These are phyloP conservation scores for Tethya wilhelma DNA, from an alignment of 37 sponge, comb jelly and placozoan genomes.

Conservation along the genomic window DNA sequence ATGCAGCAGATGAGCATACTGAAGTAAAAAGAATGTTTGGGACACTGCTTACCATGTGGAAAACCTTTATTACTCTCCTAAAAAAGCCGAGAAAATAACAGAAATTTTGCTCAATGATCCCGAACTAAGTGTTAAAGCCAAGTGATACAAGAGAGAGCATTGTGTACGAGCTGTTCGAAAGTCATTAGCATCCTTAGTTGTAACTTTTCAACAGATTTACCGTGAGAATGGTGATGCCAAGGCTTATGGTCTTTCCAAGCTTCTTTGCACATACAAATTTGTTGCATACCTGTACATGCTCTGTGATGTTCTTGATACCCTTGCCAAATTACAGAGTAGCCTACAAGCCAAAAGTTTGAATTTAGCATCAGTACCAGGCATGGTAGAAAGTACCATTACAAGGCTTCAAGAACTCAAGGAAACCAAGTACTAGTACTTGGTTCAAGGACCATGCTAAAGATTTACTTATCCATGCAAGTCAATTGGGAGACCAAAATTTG, in stretches of 20 bases:
- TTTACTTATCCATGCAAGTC: conserved; percentile 19
- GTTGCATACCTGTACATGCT: conserved; percentile 48
- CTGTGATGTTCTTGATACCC: conserved; percentile 31
- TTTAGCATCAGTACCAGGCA: conserved; percentile 14
- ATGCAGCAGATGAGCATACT: conserved; percentile 1
- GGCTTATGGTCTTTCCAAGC: conserved; percentile 47
- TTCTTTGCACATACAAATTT: conserved; percentile 31
- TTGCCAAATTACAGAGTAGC: conserved; percentile 23
- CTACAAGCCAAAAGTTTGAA: neutral
- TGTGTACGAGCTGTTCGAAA: conserved; percentile 33
- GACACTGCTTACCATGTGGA: conserved; percentile 35
- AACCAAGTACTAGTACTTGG: conserved; percentile 25
- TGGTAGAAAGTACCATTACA: conserved; percentile 4
- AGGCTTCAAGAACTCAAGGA: conserved; percentile 31
- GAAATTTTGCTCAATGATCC: conserved; percentile 25
- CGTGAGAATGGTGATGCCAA: conserved; percentile 64
- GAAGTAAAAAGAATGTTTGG: conserved; percentile 5
- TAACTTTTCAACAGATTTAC: conserved; percentile 21
- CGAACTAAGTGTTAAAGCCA: conserved; percentile 54
- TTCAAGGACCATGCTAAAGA: conserved; percentile 39
- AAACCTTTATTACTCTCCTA: conserved; percentile 17
- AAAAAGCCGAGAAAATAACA: conserved; percentile 45
- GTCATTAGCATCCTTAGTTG: conserved; percentile 24
- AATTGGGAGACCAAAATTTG: conserved; percentile 6
- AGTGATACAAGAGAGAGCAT: conserved; percentile 48